Evolutionary conservation across 2,797 vertebrate species (phyloP), one percentile per base, ranked within the genome.

Genomic region (Sciaenops ocellatus): DNA sequence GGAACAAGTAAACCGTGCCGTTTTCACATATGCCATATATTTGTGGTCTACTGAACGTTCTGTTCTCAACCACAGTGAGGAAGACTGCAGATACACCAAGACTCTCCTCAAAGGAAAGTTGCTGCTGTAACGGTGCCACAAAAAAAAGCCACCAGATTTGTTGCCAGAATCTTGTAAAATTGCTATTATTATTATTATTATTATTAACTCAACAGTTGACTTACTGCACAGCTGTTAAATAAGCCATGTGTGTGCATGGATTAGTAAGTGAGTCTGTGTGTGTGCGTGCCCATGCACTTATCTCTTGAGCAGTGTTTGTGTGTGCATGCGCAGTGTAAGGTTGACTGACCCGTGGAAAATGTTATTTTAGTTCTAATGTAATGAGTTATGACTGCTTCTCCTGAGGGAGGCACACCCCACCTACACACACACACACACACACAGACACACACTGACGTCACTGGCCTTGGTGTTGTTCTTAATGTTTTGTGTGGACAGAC

Each of bases 371-470:
- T 76, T 83, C 30, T 67, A 90, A 85, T 79, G 65, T 94, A 89
- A 94, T 89, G 88, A 90, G 90, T 92, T 90, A 83, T 94, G 91
- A 91, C 89, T 89, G 89, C 87, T 82, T 42, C 79, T 87, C 91
- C 90, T 59, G 57, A 79, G 89, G 90, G 90, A 86, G 86, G 67
- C 86, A 77, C 87, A 84, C 59, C 79, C 80, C 78, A 80, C 69
- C 64, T 52, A 73, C 68, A 61, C 60, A 65, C 60, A 79, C 80
- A 69, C 78, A 56, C 67, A 76, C 73, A 67, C 68, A 67, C 72
- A 56, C 73, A 65, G 59, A 71, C 63, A 41, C 51, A 44, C 68
- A 9, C 76, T 69, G 80, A 86, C 80, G 76, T 89, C 83, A 87
- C 55, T 4, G n/a, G 64, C 68, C 80, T 68, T 62, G 70, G 66